Evolutionary conservation across 2,888 invertebrate species (phyloP).

Genomic region (Thereva unica): DNA sequence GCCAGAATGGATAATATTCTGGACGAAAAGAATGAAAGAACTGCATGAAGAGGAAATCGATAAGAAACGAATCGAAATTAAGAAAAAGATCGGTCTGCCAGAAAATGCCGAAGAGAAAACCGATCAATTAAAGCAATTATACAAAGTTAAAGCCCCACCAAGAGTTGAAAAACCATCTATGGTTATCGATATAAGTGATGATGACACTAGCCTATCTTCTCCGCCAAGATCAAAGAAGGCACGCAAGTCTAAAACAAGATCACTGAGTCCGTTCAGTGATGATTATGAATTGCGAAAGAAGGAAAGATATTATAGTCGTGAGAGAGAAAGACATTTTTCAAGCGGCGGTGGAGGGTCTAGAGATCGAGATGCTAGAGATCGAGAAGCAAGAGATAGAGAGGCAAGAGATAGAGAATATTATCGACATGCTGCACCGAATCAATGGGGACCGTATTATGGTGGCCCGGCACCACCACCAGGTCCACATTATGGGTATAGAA

Average conservation of each 20-base stretch:
- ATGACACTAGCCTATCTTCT: slow-evolving; percentile 45
- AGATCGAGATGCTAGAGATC: slow-evolving; percentile 4
- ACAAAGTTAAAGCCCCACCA: slow-evolving; percentile 48
- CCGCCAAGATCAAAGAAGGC: background rate
- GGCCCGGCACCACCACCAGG: slow-evolving; percentile 8
- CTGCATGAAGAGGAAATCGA: slow-evolving; percentile 72
- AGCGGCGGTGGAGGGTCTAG: slow-evolving; percentile 32
- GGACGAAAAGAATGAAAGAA: slow-evolving; percentile 82
- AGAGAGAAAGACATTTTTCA: slow-evolving; percentile 30
- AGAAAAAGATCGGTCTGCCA: slow-evolving; percentile 63
- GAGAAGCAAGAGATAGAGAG: no score
- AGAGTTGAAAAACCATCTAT: slow-evolving; percentile 27
- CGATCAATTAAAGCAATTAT: slow-evolving; percentile 54
- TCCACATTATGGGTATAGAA: slow-evolving; percentile 48
- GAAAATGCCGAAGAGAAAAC: slow-evolving; percentile 58
- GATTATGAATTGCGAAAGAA: slow-evolving; percentile 39
- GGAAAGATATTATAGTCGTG: slow-evolving; percentile 37
- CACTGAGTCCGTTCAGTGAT: slow-evolving; percentile 43
- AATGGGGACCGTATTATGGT: slow-evolving; percentile 29
- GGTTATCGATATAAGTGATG: slow-evolving; percentile 56
- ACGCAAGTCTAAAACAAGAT: slow-evolving; percentile 38
- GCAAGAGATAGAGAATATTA: slow-evolving; percentile 2
- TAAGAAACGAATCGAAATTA: slow-evolving; percentile 69
- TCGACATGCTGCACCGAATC: slow-evolving; percentile 5
- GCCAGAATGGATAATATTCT: slow-evolving; percentile 85